Percentiles rank a stretch among this genome's conserved stretches.
phyloP scores from a whole-genome alignment of 2,113 vertebrate genomes.

The Pedionomus torquatus region DNA sequence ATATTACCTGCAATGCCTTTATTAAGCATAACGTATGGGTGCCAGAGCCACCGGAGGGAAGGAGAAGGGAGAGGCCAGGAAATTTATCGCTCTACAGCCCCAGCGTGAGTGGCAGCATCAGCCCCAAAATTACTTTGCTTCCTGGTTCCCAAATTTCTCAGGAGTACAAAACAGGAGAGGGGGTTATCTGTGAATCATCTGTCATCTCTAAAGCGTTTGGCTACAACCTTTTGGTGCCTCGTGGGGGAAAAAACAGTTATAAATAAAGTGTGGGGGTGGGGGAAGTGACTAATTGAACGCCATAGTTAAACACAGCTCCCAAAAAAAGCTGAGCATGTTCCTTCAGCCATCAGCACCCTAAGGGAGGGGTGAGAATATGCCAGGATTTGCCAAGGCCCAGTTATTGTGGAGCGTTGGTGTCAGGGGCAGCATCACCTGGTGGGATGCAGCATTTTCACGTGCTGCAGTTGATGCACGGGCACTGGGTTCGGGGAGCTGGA shows the following conservation, averaged over 20 bases:
- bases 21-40: neutral
- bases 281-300: slow-evolving; percentile 44
- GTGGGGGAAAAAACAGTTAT: neutral
- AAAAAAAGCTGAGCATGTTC: neutral
- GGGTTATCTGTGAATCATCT: slow-evolving; percentile 48
- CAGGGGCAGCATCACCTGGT: neutral
- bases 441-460: neutral
- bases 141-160: slow-evolving; percentile 27
- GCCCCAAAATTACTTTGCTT: slow-evolving; percentile 43
- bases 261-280: slow-evolving; percentile 17
- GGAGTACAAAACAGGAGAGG: neutral
- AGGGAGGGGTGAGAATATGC: neutral
- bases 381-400: neutral
- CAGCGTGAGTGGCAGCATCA: neutral
- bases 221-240: neutral
- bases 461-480: neutral
- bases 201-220: slow-evolving; percentile 19
- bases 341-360: neutral
- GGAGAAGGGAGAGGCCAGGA: neutral
- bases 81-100: neutral
- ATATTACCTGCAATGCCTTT: neutral
- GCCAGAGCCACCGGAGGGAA: slow-evolving; percentile 1
- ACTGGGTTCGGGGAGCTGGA: neutral
- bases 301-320: slow-evolving; percentile 28
- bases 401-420: neutral